Evolutionary conservation across 2,113 vertebrate genomes (phyloP).

Genomic region (Tinamus guttatus): DNA sequence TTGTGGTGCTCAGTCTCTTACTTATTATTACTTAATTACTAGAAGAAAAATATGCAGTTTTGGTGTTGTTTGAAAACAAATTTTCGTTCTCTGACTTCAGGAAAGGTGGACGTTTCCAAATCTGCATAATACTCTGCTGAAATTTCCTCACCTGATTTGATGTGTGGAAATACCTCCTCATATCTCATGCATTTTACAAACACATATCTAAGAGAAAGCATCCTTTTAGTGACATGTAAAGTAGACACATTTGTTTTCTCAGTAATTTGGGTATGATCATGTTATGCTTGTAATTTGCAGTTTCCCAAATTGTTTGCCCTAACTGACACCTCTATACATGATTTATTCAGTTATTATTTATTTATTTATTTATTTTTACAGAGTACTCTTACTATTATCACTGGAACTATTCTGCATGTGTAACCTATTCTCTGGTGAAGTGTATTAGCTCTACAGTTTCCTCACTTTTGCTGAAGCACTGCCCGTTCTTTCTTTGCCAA

Average conservation of each 20-base stretch:
- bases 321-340: background rate
- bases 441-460: background rate
- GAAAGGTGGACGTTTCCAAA: background rate
- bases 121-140: background rate
- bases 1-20: background rate
- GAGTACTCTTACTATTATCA: background rate
- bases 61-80: background rate
- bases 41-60: background rate
- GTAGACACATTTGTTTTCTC: background rate
- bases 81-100: background rate
- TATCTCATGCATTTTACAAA: background rate
- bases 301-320: background rate
- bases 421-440: background rate
- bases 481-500: background rate
- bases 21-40: background rate
- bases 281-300: background rate
- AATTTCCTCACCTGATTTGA: background rate
- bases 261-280: background rate
- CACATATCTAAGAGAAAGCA: background rate
- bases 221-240: background rate
- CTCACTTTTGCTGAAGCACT: background rate
- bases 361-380: too few relatives aligned
- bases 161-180: background rate
- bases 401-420: accelerated
- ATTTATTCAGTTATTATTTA: background rate